Evolutionary conservation across 2,797 vertebrate species (phyloP).

Genomic region (Brachymystax lenok): DNA sequence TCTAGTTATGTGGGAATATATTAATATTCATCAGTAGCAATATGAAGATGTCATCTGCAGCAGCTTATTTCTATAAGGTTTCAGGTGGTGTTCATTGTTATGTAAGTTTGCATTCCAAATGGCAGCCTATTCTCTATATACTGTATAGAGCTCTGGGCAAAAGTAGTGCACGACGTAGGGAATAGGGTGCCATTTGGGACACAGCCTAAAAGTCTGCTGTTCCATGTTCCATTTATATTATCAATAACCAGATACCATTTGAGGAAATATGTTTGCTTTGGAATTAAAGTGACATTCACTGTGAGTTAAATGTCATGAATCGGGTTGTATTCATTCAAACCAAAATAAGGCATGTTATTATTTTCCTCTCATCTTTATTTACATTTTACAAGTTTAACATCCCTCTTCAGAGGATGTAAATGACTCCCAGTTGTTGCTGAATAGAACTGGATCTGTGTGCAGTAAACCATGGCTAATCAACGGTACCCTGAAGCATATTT

Average conservation of each 20-base stretch:
- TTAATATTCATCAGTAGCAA: constrained; percentile 49
- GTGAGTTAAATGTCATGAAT: constrained; percentile 39
- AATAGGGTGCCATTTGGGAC: not conserved
- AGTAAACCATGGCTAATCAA: constrained; percentile 50
- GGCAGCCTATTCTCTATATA: not conserved
- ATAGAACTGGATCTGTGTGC: constrained; percentile 36
- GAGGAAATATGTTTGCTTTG: constrained; percentile 28
- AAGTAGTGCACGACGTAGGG: not conserved
- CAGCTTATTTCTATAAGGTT: constrained; percentile 24
- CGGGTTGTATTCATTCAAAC: constrained; percentile 29
- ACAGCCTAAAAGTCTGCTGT: constrained; percentile 22
- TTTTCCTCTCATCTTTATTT: constrained; percentile 36
- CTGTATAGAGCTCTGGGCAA: not conserved
- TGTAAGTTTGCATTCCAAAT: not conserved
- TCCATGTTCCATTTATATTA: constrained; percentile 29
- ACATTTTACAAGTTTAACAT: constrained; percentile 42
- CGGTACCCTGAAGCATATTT: constrained; percentile 46
- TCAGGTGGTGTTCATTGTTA: constrained; percentile 16
- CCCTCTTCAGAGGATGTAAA: constrained; percentile 38
- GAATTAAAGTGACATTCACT: constrained; percentile 47
- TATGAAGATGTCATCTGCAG: constrained; percentile 58
- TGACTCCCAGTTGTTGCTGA: constrained; percentile 43
- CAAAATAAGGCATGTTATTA: constrained; percentile 30
- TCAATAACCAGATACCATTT: constrained; percentile 9
- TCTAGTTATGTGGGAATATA: constrained; percentile 51